Evolutionary conservation across 2,888 invertebrate genomes (phyloP), one percentile per base, ranked within the genome.

Genomic region (Cybosia mesomella): DNA sequence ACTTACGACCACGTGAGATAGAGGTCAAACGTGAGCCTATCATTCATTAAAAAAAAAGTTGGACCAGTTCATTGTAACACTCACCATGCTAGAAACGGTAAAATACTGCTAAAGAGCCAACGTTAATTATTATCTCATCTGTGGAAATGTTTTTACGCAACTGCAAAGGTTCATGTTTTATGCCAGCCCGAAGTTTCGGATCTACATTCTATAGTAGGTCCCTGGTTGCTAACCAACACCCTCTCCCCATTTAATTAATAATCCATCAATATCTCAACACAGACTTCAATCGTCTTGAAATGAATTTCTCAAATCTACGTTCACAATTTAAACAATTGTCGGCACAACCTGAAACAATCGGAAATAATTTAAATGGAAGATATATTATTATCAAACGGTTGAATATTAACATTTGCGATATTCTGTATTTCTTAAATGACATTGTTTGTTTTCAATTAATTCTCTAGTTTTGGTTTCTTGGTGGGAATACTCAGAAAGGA

Each of bases 401-500:
- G 13, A 72, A 71, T 73, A 72, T 78, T 80, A 80, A 75, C 72
- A 75, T 78, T 78, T 66, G 68, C 73, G 64, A 28, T 71, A 24
- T 66, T 73, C 59, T 67, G 68, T 65, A 76, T 74, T 76, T 71
- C 74, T 72, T 70, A 67, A 77, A 73, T 68, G 49, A 58, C 69
- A 67, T 71, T 76, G 55, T 71, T 75, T 71, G 43, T 78, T 39
- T 77, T 70, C 75, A 77, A 80, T 79, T 80, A 75, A 79, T 73
- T 70, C 67, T 57, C 21, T 32, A n/a, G 49, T 43, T 39, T 39
- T 58, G 18, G 11, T 28, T 58, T 58, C 28, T 28, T 18, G 9
- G 54, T 43, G 54, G 22, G 13, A 11, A 13, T 24, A 55, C 1
- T 21, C 11, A 24, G 10, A 49, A 49, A 8, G 7, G 4, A 43